A percentile compares a stretch with the other conserved stretches of the same genome.
These are phyloP conservation scores for Hirtodrosophila confusa DNA, from an alignment of 2,888 invertebrate genomes.

Conservation along the genomic window DNA sequence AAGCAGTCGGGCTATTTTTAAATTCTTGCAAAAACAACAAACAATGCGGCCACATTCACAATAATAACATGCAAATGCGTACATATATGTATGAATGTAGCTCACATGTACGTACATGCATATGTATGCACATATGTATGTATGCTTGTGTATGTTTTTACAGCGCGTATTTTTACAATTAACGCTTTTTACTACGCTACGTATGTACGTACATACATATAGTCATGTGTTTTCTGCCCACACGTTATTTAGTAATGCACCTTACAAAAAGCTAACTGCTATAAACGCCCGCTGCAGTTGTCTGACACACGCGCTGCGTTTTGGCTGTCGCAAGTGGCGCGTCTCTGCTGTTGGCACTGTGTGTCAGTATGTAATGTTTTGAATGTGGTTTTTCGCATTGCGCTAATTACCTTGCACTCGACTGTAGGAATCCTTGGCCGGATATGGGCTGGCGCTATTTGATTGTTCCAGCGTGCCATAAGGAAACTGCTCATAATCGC, in stretches of 20 bases:
- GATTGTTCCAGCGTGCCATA: slow-evolving; percentile 82
- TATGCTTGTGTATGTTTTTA: slow-evolving; percentile 10
- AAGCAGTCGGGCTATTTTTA: slow-evolving; percentile 66
- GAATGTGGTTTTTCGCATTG: slow-evolving; percentile 1
- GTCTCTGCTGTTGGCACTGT: neutral
- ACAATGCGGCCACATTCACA: slow-evolving; percentile 40
- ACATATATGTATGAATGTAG: slow-evolving; percentile 6
- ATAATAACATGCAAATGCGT: slow-evolving; percentile 28
- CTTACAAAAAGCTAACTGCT: slow-evolving; percentile 49
- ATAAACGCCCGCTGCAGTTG: slow-evolving; percentile 13
- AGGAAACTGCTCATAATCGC: slow-evolving; percentile 85
- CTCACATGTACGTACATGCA: neutral
- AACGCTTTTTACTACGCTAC: slow-evolving; percentile 25
- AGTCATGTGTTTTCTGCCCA: slow-evolving; percentile 3
- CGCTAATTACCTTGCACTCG: slow-evolving; percentile 82
- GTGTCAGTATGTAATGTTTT: slow-evolving; percentile 4
- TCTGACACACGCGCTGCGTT: slow-evolving; percentile 4
- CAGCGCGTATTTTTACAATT: slow-evolving; percentile 38
- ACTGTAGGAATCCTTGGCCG: slow-evolving; percentile 82
- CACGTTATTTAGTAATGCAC: slow-evolving; percentile 6
- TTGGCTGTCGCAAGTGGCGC: slow-evolving; percentile 1
- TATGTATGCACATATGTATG: too few relatives aligned
- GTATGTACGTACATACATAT: slow-evolving; percentile 2
- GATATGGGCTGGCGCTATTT: slow-evolving; percentile 64
- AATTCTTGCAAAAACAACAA: slow-evolving; percentile 63